Base-by-base conservation (phyloP, 1,140 invertebrate species). In the Chionoecetes opilio region DNA sequence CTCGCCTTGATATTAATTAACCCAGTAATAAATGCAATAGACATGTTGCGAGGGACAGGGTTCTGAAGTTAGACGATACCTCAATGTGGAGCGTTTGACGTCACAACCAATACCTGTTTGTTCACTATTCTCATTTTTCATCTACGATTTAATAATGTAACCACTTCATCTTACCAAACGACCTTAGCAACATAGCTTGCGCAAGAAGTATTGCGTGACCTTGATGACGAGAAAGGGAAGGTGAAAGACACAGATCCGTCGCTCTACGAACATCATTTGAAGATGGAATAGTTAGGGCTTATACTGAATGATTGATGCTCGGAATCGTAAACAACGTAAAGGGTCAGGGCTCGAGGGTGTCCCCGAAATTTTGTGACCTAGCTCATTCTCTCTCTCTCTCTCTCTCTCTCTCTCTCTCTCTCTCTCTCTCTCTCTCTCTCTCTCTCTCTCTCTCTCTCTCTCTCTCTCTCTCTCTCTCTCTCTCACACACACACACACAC, bases 1-100 rank as follows among this genome's bases (percentile, higher is more conserved):
- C 63, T 75, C 63, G n/a, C 63, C 63, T 75, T 75, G 63, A 75
- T 75, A 75, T 75, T 75, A 75, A 75, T 75, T 75, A 75, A 26
- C 11, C 11, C n/a, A 75, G 63, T 21, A 26, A 75, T 3, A 26
- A n/a, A 6, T 26, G 21, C 63, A 26, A 75, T 5, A 21, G 63
- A 75, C 63, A 1, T n/a, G 63, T 75, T 75, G 63, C 63, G n/a
- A 75, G 63, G 63, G 21, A n/a, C 21, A 75, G 26, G 63, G 21
- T 11, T 21, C 0, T 75, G 11, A 0, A 75, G n/a, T 26, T n/a
- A 2, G 63, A 75, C 63, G 21, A 75, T 2, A n/a, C 63, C 26
- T 75, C 0, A 26, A n/a, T 53, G 21, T 53, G 46, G 46, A 53
- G 46, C 2, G 46, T n/a, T 26, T 75, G 63, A 75, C 63, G 63